Conservation (phyloP, 1,140 invertebrate species). For the Drosophila cardini region DNA sequence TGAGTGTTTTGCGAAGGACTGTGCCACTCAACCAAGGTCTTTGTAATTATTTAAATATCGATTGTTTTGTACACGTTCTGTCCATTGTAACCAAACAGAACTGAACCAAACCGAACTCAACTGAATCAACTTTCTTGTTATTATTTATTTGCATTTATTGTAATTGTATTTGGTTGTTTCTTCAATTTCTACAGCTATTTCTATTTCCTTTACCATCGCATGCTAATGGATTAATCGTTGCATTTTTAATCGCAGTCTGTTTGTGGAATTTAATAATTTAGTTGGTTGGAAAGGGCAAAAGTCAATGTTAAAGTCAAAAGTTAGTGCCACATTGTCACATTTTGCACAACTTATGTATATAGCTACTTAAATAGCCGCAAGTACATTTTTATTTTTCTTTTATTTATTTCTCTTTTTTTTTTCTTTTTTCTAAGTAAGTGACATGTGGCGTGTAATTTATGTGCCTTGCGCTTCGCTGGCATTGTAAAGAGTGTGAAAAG, state of each 20-base stretch:
- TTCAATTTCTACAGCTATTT: neutral
- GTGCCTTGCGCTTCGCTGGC: conserved; percentile 50
- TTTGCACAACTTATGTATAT: conserved; percentile 4
- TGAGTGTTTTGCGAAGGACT: conserved; percentile 12
- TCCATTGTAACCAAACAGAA: neutral
- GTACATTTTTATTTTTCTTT: conserved; percentile 45
- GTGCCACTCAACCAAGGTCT: conserved; percentile 51
- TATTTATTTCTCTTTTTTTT: too few species aligned
- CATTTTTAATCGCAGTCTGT: conserved; percentile 60
- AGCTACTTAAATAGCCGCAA: conserved; percentile 56
- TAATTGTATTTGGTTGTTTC: conserved; percentile 3
- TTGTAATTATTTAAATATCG: conserved; percentile 77
- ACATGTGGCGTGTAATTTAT: conserved; percentile 76
- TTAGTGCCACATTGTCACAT: neutral
- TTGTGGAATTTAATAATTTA: conserved; percentile 66
- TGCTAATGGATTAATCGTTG: conserved; percentile 70
- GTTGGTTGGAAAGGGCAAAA: conserved; percentile 17
- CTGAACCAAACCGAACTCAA: neutral
- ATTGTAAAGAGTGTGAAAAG: conserved; percentile 64
- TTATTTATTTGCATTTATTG: conserved; percentile 16
- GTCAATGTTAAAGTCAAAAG: neutral
- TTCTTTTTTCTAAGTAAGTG: conserved; percentile 58
- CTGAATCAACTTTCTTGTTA: conserved; percentile 25
- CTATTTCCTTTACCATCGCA: conserved; percentile 1
- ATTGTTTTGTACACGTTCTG: conserved; percentile 56